phyloP scores from a whole-genome alignment of 1,140 invertebrate genomes.

The Leptonema lineaticorne region DNA sequence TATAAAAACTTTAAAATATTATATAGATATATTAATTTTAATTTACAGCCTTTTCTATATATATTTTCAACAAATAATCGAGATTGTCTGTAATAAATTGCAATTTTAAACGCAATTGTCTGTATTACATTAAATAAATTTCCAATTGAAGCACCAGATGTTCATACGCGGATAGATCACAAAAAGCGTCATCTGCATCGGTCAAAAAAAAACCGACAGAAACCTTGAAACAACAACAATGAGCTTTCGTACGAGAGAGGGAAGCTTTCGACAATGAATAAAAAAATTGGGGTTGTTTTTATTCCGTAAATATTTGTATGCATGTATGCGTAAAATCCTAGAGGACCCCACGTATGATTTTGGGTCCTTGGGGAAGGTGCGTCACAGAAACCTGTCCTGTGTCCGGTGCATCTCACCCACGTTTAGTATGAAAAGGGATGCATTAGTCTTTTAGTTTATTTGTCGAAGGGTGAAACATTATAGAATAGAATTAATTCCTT shows the following conservation, averaged over 20 bases:
- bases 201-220: background rate
- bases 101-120: too few species aligned
- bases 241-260: background rate
- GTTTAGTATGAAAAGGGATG: background rate
- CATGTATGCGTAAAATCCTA: background rate
- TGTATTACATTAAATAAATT: too few species aligned
- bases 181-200: slow-evolving; percentile 1
- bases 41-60: too few species aligned
- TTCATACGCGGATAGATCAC: background rate
- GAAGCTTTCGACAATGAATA: background rate
- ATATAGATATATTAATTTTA: too few species aligned
- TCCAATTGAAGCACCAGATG: slow-evolving; percentile 10
- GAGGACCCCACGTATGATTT: background rate
- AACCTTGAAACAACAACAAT: slow-evolving; percentile 5
- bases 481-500: too few species aligned
- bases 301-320: background rate
- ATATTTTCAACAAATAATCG: too few species aligned
- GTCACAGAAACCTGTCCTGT: slow-evolving; percentile 25
- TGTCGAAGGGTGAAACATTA: slow-evolving; percentile 6
- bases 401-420: slow-evolving; percentile 13
- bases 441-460: background rate
- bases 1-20: too few species aligned
- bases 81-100: too few species aligned
- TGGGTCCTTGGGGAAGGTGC: slow-evolving; percentile 12
- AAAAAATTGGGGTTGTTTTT: slow-evolving; percentile 1